phyloP scores from a whole-genome alignment of 2,113 vertebrate species.

The Syngnathus scovelli region DNA sequence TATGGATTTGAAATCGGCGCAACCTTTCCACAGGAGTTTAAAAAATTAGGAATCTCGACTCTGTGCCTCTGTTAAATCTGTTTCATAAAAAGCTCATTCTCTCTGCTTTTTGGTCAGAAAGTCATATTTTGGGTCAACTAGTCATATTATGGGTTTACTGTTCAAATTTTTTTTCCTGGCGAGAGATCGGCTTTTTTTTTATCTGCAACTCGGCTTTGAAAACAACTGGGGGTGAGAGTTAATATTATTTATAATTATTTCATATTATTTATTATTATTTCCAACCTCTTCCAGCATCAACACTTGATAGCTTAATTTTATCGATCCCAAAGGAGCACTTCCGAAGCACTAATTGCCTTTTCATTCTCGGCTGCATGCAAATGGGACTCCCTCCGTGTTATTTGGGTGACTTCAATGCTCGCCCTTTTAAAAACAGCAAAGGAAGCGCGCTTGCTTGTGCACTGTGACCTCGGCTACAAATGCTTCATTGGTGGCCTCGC shows the following conservation, averaged over 20 bases:
- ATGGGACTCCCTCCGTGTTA: background rate
- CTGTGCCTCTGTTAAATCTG: too few species aligned
- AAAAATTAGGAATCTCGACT: background rate
- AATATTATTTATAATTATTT: background rate
- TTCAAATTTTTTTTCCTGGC: too few species aligned
- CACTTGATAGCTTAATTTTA: background rate
- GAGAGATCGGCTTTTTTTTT: too few species aligned
- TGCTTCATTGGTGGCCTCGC: constrained; percentile 30
- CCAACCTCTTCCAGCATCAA: background rate
- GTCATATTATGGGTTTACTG: too few species aligned
- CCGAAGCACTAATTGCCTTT: background rate
- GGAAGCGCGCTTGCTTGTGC: background rate
- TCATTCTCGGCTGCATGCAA: background rate
- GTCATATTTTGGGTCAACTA: too few species aligned
- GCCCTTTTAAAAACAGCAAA: constrained; percentile 9
- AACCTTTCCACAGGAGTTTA: background rate
- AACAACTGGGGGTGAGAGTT: background rate
- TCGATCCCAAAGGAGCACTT: background rate
- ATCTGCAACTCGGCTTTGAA: too few species aligned
- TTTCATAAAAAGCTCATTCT: too few species aligned
- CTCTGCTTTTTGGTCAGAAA: too few species aligned
- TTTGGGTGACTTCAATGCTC: constrained; percentile 7
- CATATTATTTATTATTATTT: background rate
- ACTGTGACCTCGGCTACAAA: constrained; percentile 5
- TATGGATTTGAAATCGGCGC: background rate